Conservation (phyloP, 1,140 invertebrate species). For the Harpegnathos saltator region DNA sequence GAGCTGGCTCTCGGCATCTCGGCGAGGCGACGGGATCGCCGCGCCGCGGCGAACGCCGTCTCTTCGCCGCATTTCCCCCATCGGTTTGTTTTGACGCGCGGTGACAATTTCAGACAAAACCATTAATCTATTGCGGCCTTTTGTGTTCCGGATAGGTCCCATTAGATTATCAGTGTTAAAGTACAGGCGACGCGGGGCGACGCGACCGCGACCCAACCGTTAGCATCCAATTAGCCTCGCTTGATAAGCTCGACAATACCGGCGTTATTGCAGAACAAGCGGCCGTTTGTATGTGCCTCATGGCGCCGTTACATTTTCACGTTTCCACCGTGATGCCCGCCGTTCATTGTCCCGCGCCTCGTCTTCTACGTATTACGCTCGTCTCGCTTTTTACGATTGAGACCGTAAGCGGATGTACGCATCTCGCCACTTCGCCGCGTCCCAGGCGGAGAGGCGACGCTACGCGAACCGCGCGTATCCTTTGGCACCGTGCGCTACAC, state of each 20-base stretch:
- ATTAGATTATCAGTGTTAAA: slow-evolving; percentile 85
- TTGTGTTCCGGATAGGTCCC: slow-evolving; percentile 83
- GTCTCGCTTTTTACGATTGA: slow-evolving; percentile 44
- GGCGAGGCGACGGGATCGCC: slow-evolving; percentile 13
- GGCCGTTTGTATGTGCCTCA: slow-evolving; percentile 78
- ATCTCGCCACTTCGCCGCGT: slow-evolving; percentile 14
- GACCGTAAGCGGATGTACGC: slow-evolving; percentile 17
- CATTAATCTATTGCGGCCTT: slow-evolving; percentile 84
- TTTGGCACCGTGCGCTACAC: no score
- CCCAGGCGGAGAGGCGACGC: background rate
- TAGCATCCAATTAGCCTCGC: slow-evolving; percentile 85
- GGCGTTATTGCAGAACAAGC: slow-evolving; percentile 84
- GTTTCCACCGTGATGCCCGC: slow-evolving; percentile 74
- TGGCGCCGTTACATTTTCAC: slow-evolving; percentile 80
- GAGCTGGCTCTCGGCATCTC: no score
- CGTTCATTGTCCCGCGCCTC: slow-evolving; percentile 34
- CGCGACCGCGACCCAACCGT: slow-evolving; percentile 82
- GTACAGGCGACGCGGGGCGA: slow-evolving; percentile 77
- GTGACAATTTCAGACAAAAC: slow-evolving; percentile 82
- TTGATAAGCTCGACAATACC: slow-evolving; percentile 86
- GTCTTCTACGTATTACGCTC: slow-evolving; percentile 10
- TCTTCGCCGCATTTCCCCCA: slow-evolving; percentile 20
- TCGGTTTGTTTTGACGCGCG: slow-evolving; percentile 81
- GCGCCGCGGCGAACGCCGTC: background rate
- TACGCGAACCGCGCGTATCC: background rate